A percentile compares a stretch with the other conserved stretches of the same genome.
Evolutionary conservation across 2,797 vertebrate species (phyloP).

Genomic region (Anguilla obscura): DNA sequence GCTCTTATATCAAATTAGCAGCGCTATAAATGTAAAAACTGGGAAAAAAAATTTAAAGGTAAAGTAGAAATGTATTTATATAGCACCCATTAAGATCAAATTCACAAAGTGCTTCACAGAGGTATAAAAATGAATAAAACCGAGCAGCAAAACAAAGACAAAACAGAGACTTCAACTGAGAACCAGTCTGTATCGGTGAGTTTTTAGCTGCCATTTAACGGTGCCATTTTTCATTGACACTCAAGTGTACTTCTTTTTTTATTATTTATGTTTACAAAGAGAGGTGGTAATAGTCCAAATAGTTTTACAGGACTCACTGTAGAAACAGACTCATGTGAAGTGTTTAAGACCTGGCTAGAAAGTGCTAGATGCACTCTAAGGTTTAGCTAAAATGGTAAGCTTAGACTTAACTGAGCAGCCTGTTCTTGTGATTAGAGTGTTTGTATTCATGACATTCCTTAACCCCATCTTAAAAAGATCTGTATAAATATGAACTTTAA

Average conservation of each 20-base stretch:
- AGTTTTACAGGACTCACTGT: not conserved
- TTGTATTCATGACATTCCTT: not conserved
- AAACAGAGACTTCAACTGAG: not conserved
- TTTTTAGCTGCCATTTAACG: not conserved
- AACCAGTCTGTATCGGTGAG: not conserved
- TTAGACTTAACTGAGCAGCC: not conserved
- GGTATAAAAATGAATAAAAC: not conserved
- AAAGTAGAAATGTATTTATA: not conserved
- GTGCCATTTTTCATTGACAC: not conserved
- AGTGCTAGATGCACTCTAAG: not conserved
- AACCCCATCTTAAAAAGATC: not conserved
- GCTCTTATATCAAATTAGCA: not conserved
- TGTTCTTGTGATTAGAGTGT: not conserved
- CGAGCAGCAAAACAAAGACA: not conserved
- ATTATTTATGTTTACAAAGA: not conserved
- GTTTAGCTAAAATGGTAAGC: not conserved
- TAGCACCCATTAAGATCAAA: not conserved
- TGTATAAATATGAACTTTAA: not conserved
- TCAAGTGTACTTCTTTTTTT: not conserved
- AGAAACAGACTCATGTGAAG: not conserved
- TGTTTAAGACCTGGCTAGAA: not conserved
- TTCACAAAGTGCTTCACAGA: not conserved
- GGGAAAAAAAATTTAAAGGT: not conserved
- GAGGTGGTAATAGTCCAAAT: not conserved
- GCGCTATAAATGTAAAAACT: not conserved